Percentiles rank a stretch among this genome's conserved stretches.
Conservation (phyloP, 2,797 vertebrate genomes). For the Crenichthys baileyi region DNA sequence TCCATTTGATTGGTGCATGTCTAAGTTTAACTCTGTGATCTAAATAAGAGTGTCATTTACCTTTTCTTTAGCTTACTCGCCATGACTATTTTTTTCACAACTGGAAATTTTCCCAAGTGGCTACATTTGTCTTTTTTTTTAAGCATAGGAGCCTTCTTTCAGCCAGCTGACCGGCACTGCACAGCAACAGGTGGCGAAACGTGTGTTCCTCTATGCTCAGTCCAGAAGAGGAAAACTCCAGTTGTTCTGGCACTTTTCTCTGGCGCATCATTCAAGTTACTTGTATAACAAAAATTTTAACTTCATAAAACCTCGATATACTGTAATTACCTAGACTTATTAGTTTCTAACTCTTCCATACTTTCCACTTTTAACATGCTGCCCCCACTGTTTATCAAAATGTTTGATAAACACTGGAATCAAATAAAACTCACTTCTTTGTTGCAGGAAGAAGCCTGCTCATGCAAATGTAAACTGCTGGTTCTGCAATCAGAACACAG, state of each 20-base stretch:
- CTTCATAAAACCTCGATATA: neutral
- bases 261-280: neutral
- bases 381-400: neutral
- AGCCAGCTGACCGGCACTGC: too few species aligned
- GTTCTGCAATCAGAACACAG: conserved; percentile 93
- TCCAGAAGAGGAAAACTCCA: neutral
- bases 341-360: neutral
- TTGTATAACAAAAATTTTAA: neutral
- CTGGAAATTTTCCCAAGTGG: neutral
- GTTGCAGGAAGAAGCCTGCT: conserved; percentile 88
- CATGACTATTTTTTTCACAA: neutral
- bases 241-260: neutral
- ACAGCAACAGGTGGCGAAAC: too few species aligned
- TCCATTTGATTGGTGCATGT: neutral
- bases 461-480: conserved; percentile 94
- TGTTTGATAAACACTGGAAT: neutral
- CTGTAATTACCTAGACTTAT: neutral
- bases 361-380: neutral
- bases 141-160: too few species aligned
- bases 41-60: neutral
- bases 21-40: neutral
- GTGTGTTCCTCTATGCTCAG: too few species aligned
- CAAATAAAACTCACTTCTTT: neutral
- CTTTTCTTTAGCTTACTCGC: neutral
- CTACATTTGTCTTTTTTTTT: too few species aligned